Percentiles rank a stretch among this genome's conserved stretches.
These are phyloP conservation scores for Dicrurus megarhynchus DNA, from an alignment of 2,113 vertebrate species.

Conservation along the genomic window DNA sequence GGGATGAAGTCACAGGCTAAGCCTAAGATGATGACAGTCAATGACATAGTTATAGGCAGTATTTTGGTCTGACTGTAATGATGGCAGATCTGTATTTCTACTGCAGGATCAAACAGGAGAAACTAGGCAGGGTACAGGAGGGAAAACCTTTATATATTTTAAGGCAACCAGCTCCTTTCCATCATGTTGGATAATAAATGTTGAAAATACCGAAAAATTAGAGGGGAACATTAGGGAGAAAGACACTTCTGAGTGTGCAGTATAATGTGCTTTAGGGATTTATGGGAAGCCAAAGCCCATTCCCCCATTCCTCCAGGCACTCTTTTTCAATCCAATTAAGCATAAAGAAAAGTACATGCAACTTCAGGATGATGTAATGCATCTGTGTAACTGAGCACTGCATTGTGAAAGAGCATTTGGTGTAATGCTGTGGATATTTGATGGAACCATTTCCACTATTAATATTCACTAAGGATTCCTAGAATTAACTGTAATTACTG, in stretches of 20 bases:
- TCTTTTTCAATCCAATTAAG: conserved; percentile 12
- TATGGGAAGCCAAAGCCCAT: not conserved
- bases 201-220: not conserved
- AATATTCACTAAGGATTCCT: conserved; percentile 50
- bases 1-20: conserved; percentile 51
- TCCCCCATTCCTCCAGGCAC: not conserved
- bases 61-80: not conserved
- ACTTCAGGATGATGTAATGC: conserved; percentile 48
- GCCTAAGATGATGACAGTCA: conserved; percentile 12
- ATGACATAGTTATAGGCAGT: not conserved
- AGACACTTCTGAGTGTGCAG: not conserved
- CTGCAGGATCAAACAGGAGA: not conserved
- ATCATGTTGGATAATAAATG: not conserved
- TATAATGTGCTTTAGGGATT: not conserved
- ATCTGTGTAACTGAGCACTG: not conserved
- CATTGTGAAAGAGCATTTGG: not conserved
- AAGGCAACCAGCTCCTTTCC: not conserved
- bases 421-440: conserved; percentile 14
- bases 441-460: conserved; percentile 33
- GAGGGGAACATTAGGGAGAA: not conserved
- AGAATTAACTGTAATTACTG: conserved; percentile 59
- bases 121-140: not conserved
- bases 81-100: not conserved
- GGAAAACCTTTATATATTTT: not conserved
- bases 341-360: not conserved